Evolutionary conservation across 1,140 invertebrate species (phyloP), one percentile per base, ranked within the genome.

Genomic region (Achatina immaculata): DNA sequence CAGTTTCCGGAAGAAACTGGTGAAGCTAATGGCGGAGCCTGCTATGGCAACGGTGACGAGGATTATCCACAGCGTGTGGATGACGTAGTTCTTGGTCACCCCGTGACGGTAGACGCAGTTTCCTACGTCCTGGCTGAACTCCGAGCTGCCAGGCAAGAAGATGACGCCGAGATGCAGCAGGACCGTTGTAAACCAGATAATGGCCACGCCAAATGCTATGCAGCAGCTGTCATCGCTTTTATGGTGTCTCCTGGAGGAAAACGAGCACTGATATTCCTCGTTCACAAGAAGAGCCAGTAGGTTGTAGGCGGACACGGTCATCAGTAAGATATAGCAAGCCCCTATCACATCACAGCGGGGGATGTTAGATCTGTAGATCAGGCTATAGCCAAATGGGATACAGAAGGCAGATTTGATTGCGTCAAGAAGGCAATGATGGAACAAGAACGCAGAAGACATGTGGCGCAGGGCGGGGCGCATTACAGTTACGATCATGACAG

Each of bases 211-310:
- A 91, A 97, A 97, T 38, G 96, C 93, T 14, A 97, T 95, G 90
- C 96, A 97, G 94, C 62, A 96, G 92, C 69, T 83, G 74, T 87
- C 78, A 7, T 58, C 73, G 28, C 24, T 74, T 31, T 36, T 82
- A 7, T 82, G 80, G 58, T 83, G 48, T 24, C 82, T 71, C 34
- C 68, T 62, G 36, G 77, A 80, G 87, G 75, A 83, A 80, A 92
- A 94, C 0, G 95, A 95, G 88, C 96, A 95, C 66, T 96, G 94
- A 9, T 95, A 96, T 68, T 95, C 96, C 91, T 97, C 96, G 91
- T 97, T 97, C 55, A 97, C 93, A 2, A 97, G 95, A n/a, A 96
- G 96, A n/a, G 96, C 97, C 82, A 97, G 93, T 94, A 97, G 95
- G 91, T 97, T 97, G 86, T 97, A 95, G 0, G 95, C 96, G n/a